These are phyloP conservation scores for Rhopilema esculentum DNA, from an alignment of 30 jellyfish, hydroid and myxozoan species.

Conservation along the genomic window DNA sequence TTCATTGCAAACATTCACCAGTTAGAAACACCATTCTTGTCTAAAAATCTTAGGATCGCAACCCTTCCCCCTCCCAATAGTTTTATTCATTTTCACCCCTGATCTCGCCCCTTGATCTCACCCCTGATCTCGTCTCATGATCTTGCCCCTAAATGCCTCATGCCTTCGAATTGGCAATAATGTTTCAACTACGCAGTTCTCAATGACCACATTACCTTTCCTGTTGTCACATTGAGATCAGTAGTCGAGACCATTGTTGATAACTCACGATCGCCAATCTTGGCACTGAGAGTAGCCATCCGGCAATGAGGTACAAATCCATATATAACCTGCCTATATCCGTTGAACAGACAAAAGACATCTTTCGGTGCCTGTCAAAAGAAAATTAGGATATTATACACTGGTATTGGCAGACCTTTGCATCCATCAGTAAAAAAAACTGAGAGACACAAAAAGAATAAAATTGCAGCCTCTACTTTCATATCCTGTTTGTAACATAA, in stretches of 20 bases:
- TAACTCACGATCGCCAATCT: conserved; percentile 79
- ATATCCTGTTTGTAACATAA: too few relatives aligned
- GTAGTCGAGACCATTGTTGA: conserved; percentile 89
- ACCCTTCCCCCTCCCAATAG: too few relatives aligned
- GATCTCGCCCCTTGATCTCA: too few relatives aligned
- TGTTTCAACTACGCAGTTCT: too few relatives aligned
- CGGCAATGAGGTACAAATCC: conserved; percentile 94
- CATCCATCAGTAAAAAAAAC: not conserved
- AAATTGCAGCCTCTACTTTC: not conserved
- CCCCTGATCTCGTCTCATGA: too few relatives aligned
- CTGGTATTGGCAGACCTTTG: not conserved
- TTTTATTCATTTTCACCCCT: too few relatives aligned
- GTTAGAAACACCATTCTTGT: too few relatives aligned
- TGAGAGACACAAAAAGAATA: not conserved
- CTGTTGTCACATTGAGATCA: conserved; percentile 77
- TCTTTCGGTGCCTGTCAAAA: conserved; percentile 82
- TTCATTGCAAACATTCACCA: too few relatives aligned
- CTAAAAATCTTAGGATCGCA: too few relatives aligned
- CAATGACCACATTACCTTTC: too few relatives aligned
- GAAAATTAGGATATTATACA: not conserved
- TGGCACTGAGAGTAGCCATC: conserved; percentile 84
- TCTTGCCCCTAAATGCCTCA: too few relatives aligned
- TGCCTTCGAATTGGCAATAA: too few relatives aligned
- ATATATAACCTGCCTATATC: conserved; percentile 86
- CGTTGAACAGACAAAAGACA: conserved; percentile 77